Base-by-base conservation (phyloP, 1,140 invertebrate genomes). In the Grapholita molesta region DNA sequence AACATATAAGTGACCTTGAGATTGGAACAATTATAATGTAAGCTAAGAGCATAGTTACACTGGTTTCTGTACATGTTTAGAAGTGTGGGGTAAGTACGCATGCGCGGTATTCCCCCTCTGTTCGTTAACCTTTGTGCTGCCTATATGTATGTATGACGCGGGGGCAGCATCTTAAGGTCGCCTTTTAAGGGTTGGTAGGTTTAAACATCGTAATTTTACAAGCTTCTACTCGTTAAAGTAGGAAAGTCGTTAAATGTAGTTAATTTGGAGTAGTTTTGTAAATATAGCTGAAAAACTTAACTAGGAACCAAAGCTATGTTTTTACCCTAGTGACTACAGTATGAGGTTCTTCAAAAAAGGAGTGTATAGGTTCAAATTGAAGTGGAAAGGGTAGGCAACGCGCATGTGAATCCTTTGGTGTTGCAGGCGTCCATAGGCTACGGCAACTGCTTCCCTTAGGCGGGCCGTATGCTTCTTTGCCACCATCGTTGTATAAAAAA, bases 41-140 rank as follows among this genome's bases (percentile, higher is more conserved):
- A 18, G 5, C 2, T 48, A 1, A 18, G 42, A n/a, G n/a, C 35
- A n/a, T 9, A n/a, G 35, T 3, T 38, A 38, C 9, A 15, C 35
- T 38, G 35, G 35, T 38, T 48, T 0, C 21, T 42, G 2, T 12
- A 18, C 18, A n/a, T 0, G 28, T 30, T 3, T 30, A 7, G 28
- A n/a, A n/a, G 6, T 0, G 18, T 5, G 9, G 42, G 18, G 42
- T 48, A 48, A 30, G 55, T 25, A 61, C 55, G 55, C 55, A 61
- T 61, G 55, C 55, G 55, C 15, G 12, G 12, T 57, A 25, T 25
- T 1, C 24, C 55, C 55, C 55, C 55, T 61, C 25, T 61, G 55
- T 61, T 61, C 55, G 55, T 61, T 61, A 61, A 61, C 55, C 55
- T 61, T 61, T 61, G 55, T 61, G 15, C 55, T 61, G 24, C 25